Percentiles rank a stretch among this genome's conserved stretches.
Conservation (phyloP, 2,113 vertebrate species). For the Circaetus gallicus region DNA sequence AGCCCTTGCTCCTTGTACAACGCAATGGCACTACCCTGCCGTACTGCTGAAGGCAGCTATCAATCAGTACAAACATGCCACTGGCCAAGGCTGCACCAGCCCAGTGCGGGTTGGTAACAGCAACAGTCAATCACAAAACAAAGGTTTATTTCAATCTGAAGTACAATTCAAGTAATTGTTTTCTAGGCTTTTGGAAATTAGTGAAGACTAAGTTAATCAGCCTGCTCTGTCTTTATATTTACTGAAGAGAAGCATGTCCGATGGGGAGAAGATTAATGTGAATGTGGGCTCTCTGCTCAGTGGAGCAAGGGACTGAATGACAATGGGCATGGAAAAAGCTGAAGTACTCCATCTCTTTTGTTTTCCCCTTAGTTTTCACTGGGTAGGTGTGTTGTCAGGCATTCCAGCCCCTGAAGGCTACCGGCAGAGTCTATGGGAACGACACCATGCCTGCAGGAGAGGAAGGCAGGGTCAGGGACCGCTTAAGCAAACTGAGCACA, state of each 20-base stretch:
- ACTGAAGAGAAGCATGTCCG: background rate
- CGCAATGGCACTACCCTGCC: background rate
- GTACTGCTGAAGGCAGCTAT: background rate
- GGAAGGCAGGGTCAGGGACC: background rate
- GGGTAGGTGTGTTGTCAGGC: background rate
- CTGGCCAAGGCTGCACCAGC: background rate
- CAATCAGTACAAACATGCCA: background rate
- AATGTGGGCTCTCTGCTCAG: background rate
- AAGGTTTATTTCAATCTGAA: background rate
- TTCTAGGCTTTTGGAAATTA: background rate
- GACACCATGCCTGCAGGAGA: background rate
- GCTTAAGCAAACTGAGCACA: background rate
- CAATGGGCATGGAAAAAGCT: background rate
- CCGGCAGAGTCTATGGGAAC: background rate
- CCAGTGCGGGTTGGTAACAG: background rate
- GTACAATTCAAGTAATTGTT: background rate
- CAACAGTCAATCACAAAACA: background rate
- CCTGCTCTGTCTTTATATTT: background rate
- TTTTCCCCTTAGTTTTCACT: background rate
- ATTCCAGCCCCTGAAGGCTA: background rate
- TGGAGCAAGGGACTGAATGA: background rate
- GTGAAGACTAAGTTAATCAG: background rate
- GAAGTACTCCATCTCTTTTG: background rate
- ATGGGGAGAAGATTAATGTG: background rate
- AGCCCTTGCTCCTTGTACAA: background rate